Conservation (phyloP, 2,113 vertebrate genomes). For the Emydura subglobosa region DNA sequence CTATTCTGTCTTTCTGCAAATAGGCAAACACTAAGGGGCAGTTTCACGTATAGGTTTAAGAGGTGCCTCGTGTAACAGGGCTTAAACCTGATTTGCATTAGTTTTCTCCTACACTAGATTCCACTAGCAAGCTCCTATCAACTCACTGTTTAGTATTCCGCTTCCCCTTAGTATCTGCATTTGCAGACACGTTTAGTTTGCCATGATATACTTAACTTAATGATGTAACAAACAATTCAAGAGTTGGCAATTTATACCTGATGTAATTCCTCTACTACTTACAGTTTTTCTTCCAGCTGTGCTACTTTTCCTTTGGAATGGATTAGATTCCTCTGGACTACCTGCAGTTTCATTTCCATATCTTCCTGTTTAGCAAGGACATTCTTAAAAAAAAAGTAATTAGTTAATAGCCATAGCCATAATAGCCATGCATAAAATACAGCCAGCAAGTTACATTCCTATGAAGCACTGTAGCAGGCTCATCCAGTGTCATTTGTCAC, state of each 20-base stretch:
- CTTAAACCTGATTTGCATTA: background rate
- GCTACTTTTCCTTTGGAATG: conserved; percentile 74
- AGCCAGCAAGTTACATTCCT: background rate
- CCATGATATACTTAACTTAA: background rate
- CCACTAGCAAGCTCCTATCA: background rate
- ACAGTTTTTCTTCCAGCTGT: conserved; percentile 79
- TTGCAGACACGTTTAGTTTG: background rate
- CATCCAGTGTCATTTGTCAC: background rate
- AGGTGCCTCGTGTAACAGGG: background rate
- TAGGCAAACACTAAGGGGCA: background rate
- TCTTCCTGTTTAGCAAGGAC: conserved; percentile 73
- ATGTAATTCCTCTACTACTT: conserved; percentile 54
- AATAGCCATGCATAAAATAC: background rate
- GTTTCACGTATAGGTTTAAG: background rate
- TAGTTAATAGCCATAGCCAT: no score
- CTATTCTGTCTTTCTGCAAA: background rate
- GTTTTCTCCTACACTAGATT: background rate
- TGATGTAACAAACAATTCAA: background rate
- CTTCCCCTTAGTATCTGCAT: background rate
- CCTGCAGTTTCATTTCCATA: conserved; percentile 74
- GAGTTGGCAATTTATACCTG: background rate
- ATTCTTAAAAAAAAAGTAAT: conserved; percentile 49
- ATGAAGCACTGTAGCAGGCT: background rate
- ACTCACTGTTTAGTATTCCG: background rate
- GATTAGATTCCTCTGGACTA: conserved; percentile 66